A percentile compares a stretch with the other conserved stretches of the same genome.
These are phyloP conservation scores for Eilema caniola DNA, from an alignment of 2,888 invertebrate species.

Conservation along the genomic window DNA sequence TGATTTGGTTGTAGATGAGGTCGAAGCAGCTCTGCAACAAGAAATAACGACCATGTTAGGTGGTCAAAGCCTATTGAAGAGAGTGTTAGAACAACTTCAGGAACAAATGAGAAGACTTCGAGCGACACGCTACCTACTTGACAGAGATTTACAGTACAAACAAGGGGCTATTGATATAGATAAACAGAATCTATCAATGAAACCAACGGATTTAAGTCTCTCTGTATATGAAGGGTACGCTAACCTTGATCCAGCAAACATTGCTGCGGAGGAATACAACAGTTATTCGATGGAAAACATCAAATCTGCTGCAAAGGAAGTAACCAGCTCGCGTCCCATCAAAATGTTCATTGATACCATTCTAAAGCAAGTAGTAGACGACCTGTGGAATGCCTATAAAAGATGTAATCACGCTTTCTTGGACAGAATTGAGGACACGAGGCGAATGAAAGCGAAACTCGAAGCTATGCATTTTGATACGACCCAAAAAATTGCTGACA, in stretches of 20 bases:
- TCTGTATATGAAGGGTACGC: constrained; percentile 90
- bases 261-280: constrained; percentile 92
- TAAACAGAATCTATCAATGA: constrained; percentile 89
- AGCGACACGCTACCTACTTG: constrained; percentile 92
- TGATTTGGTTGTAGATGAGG: constrained; percentile 93
- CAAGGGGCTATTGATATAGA: constrained; percentile 93
- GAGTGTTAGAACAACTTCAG: constrained; percentile 91
- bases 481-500: constrained; percentile 90
- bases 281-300: constrained; percentile 90
- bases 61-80: constrained; percentile 89
- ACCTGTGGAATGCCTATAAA: constrained; percentile 91
- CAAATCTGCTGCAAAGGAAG: constrained; percentile 90
- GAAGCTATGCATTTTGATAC: constrained; percentile 94
- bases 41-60: constrained; percentile 93
- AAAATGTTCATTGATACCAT: constrained; percentile 93
- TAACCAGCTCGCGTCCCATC: constrained; percentile 91
- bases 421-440: constrained; percentile 92
- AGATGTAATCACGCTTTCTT: constrained; percentile 93
- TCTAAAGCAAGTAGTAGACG: constrained; percentile 93
- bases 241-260: constrained; percentile 88
- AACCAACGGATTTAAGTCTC: constrained; percentile 90
- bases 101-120: constrained; percentile 95
- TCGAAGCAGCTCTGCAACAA: constrained; percentile 92
- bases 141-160: constrained; percentile 94
- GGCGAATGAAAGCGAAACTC: constrained; percentile 92